These are phyloP conservation scores for Aurelia sp. DNA, from an alignment of 30 jellyfish, hydroid and myxozoan genomes.

Conservation along the genomic window DNA sequence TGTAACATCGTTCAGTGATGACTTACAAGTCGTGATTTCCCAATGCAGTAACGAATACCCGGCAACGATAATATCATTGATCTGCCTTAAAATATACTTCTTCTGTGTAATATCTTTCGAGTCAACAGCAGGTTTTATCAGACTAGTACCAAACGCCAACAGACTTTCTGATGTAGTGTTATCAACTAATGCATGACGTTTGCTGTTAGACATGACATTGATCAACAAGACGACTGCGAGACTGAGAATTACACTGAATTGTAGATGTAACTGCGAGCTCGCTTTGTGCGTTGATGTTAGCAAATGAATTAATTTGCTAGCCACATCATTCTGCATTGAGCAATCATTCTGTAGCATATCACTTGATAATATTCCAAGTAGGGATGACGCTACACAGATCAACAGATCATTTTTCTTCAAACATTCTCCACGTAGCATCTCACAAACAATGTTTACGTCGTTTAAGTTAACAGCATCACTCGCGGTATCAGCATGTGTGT, in stretches of 20 bases:
- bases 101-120: neutral
- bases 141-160: neutral
- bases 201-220: constrained; percentile 9
- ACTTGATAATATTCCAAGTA: constrained; percentile 56
- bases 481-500: neutral
- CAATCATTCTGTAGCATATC: constrained; percentile 30
- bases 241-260: constrained; percentile 17
- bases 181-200: constrained; percentile 2
- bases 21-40: constrained; percentile 14
- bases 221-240: constrained; percentile 27
- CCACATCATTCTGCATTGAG: constrained; percentile 45
- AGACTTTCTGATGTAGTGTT: constrained; percentile 16
- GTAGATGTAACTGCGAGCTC: neutral
- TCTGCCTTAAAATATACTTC: neutral
- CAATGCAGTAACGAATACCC: constrained; percentile 27
- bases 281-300: constrained; percentile 7
- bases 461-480: constrained; percentile 4
- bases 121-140: neutral
- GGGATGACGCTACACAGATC: constrained; percentile 56
- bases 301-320: constrained; percentile 27
- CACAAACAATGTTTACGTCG: constrained; percentile 57
- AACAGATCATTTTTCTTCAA: constrained; percentile 36
- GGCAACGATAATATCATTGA: constrained; percentile 18
- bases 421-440: constrained; percentile 34
- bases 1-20: constrained; percentile 19